Evolutionary conservation across 1,140 invertebrate genomes (phyloP), one percentile per base, ranked within the genome.

Genomic region (Eufriesea mexicana): DNA sequence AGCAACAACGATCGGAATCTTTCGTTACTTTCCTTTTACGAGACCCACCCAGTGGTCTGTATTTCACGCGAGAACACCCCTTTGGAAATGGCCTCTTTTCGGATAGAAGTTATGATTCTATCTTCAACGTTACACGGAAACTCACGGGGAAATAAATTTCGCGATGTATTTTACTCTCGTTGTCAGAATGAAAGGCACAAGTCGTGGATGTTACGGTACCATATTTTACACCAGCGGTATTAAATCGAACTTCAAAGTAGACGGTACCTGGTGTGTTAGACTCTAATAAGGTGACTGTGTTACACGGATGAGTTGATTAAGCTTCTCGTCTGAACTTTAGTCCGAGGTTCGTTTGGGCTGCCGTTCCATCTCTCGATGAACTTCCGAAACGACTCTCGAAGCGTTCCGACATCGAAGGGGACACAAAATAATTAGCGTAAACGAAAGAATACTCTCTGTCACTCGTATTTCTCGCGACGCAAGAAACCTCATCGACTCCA

Each of bases 301-400:
- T 67, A n/a, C 23, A n/a, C 10, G 64, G 18, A 45, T 42, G 23
- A 67, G 64, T 67, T 45, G 64, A 67, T 45, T 67, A 67, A 67
- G 64, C 12, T 45, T 67, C 64, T 14, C 45, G 35, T n/a, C 10
- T n/a, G 12, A 42, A 47, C 42, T 67, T 67, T 10, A 2, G 42
- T 42, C 42, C 12, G 10, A 42, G 16, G 62, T n/a, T 67, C 42
- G 16, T 23, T 47, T 16, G 35, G 45, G n/a, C 20, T 8, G 18
- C 7, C 16, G 16, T 18, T 54, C 16, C 14, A 20, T 54, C 18
- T 20, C 16, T 54, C 18, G 18, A 42, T 42, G 5, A 23, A 35
- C 10, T 23, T 66, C n/a, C 25, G 35, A 10, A 7, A 54, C 18
- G 16, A 20, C 20, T 42, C 42, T 23, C 23, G 0, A 23, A 66